Percentiles rank a stretch among this genome's conserved stretches.
Evolutionary conservation across 2,113 vertebrate genomes (phyloP).

Genomic region (Phainopepla nitens): DNA sequence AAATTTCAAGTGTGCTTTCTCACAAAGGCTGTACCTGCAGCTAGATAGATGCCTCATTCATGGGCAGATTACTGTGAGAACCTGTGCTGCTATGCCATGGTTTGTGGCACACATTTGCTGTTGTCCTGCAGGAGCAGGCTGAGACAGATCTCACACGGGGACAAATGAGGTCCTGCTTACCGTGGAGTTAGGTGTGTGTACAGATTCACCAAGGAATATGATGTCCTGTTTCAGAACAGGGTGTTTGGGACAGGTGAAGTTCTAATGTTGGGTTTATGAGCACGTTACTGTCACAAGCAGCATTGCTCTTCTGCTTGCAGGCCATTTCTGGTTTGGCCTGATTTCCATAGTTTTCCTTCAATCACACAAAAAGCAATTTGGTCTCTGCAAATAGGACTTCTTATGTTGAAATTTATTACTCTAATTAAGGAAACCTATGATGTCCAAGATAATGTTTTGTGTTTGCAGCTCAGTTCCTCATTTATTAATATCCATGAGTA

Average conservation of each 20-base stretch:
- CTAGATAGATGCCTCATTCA: background rate
- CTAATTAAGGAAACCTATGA: background rate
- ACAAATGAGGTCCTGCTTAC: background rate
- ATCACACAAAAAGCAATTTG: background rate
- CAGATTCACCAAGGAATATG: accelerated
- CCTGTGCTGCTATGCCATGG: accelerated
- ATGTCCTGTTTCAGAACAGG: background rate
- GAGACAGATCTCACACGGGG: background rate
- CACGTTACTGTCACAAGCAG: background rate
- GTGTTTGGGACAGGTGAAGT: background rate
- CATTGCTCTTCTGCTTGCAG: background rate
- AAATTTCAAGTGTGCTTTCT: background rate
- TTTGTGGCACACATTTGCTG: accelerated
- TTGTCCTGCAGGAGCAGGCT: background rate
- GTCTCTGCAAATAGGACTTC: background rate
- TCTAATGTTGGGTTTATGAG: background rate
- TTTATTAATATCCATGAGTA: background rate
- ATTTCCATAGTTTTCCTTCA: background rate
- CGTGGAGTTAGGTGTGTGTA: background rate
- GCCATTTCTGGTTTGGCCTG: background rate
- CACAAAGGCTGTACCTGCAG: background rate
- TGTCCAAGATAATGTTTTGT: background rate
- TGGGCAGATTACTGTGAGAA: background rate
- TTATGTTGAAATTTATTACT: background rate
- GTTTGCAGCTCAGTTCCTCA: background rate